Evolutionary conservation across 2,888 invertebrate species (phyloP).

Genomic region (Oxyscelio sp.): DNA sequence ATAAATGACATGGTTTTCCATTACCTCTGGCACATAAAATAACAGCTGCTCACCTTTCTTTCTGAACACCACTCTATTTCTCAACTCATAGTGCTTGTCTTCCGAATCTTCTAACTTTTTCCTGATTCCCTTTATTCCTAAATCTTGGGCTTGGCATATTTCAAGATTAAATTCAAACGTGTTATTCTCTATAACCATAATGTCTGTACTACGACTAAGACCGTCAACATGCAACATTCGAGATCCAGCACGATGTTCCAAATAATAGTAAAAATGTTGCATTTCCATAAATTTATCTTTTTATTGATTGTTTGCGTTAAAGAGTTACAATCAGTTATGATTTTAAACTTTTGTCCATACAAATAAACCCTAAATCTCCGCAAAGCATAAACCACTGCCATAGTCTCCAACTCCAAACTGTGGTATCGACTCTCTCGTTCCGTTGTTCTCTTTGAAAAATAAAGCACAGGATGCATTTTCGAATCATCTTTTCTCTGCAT

Average conservation of each 20-base stretch:
- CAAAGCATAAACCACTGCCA: background rate
- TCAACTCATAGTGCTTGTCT: background rate
- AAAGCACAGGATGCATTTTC: conserved; percentile 7
- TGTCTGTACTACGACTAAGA: background rate
- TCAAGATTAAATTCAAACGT: conserved; percentile 12
- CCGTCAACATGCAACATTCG: background rate
- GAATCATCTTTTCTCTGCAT: background rate
- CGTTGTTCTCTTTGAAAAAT: conserved; percentile 52
- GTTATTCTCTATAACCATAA: conserved; percentile 10
- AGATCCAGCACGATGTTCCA: conserved; percentile 11
- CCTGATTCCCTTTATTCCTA: background rate
- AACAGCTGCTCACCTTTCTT: background rate
- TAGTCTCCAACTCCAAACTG: background rate
- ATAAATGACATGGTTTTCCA: conserved; percentile 6
- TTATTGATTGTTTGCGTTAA: conserved; percentile 8
- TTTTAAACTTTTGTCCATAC: conserved; percentile 21
- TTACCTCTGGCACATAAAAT: background rate
- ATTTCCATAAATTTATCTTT: conserved; percentile 34
- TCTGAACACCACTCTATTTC: background rate
- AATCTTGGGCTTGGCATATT: conserved; percentile 1
- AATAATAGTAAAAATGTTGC: conserved; percentile 11
- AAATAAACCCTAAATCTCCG: conserved; percentile 12
- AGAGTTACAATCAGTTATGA: conserved; percentile 34
- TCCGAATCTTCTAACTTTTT: background rate
- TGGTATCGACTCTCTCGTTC: background rate